Base-by-base conservation (phyloP, 2,797 vertebrate genomes). In the Neomorphus geoffroyi region DNA sequence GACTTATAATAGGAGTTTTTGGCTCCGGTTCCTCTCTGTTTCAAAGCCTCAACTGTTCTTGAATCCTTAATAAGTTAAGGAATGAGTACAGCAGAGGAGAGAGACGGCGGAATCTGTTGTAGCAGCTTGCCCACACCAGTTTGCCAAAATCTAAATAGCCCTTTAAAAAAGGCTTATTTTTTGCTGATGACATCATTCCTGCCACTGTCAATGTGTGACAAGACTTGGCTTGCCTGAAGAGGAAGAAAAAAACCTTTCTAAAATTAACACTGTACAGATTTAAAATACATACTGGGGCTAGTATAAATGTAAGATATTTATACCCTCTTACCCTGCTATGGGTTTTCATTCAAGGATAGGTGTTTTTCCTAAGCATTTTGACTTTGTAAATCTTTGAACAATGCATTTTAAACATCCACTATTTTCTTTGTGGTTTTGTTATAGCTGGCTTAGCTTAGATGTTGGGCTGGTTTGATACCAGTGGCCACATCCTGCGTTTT, bases 141-240 rank as follows among this genome's bases (percentile, higher is more conserved):
- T 92, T 96, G 96, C 96, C 96, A 97, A 97, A 94, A 88, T 86
- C 92, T 95, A 96, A 96, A 94, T 75, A 93, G 85, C 64, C 32
- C 78, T 88, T 90, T 69, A 64, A 94, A 64, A 92, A 94, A 90
- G 66, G 80, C 80, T 92, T 92, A 87, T 84, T 81, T 91, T 93
- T 88, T 92, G 45, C 91, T 94, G 94, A 88, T 98, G 92, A 97
- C 95, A 96, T 98, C 95, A 98, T 97, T 97, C 94, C 94, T 94
- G 89, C 82, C 93, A 85, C 93, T 93, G 84, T 90, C 91, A 93
- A 85, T 65, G 57, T 95, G 88, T 95, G 94, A 96, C 84, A 94
- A 94, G 82, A 33, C 66, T 91, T 93, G 88, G 88, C 90, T 90
- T 92, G 88, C 88, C 60, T 81, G n/a, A 79, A 95, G 77, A 66